Evolutionary conservation across 2,797 vertebrate species (phyloP), one percentile per base, ranked within the genome.

Genomic region (Falco concolor): DNA sequence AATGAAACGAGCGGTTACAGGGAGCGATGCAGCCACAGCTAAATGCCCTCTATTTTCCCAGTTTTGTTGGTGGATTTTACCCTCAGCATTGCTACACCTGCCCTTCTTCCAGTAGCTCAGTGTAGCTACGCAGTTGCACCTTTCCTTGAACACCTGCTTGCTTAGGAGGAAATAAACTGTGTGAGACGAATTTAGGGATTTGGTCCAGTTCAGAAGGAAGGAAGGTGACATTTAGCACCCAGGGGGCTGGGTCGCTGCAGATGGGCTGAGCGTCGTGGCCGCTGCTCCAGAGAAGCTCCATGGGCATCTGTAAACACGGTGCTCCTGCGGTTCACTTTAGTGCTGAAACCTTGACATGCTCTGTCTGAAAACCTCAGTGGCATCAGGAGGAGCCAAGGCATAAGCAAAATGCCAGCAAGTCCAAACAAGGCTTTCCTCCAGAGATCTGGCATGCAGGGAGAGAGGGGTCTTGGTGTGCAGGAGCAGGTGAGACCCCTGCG

Each of bases 401-500:
- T 27, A 42, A 87, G 28, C 25, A 60, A 53, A 49, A 11, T 13
- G 45, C 63, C 82, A 89, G 12, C 28, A 79, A 68, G 36, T 63
- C 78, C 72, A 81, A 83, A 59, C 54, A 76, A 76, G 38, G 7
- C n/a, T 83, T 72, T 52, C 14, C 36, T 82, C 28, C 50, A 19
- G 42, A 65, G 36, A 13, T 50, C 60, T 2, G 5, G 47, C 25
- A 45, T 3, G 25, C 9, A 8, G 50, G 20, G 38, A 7, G 3
- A 3, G 56, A 40, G 10, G 4, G 24, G 3, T 40, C 50, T 36
- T 25, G 10, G 57, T 57, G 78, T 1, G 3, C 49, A 52, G 67
- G 47, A 59, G 54, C 36, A 0, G 2, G 23, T 22, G 42, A 47
- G 17, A 11, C 40, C 53, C 61, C 28, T 47, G 36, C 0, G 0